Base-by-base conservation (phyloP, 2,113 vertebrate species). In the Cheirogaleus medius region DNA sequence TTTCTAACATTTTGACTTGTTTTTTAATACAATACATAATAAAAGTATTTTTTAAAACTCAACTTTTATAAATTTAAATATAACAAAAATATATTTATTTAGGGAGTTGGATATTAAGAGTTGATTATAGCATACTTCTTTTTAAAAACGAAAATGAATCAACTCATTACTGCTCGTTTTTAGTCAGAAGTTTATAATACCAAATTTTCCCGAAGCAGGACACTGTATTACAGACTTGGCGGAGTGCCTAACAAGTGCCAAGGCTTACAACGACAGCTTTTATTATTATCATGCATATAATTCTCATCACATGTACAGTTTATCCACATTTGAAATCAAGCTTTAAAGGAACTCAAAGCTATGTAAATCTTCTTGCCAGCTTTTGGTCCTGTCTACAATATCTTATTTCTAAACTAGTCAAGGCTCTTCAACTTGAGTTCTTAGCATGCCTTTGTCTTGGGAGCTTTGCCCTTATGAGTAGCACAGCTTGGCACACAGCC, bases 331-430 rank as follows among this genome's bases (percentile, higher is more conserved):
- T 56, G 25, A 78, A 94, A 73, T 29, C 8, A 54, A 95, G 47
- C 39, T 83, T 64, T 87, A 60, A 68, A 90, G 91, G 69, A 69
- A 58, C 60, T 87, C 58, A 94, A 90, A 83, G 37, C 78, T 91
- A 14, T 58, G 25, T 87, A 83, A n/a, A 85, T 91, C 13, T 88
- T 89, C 63, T 29, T 93, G 47, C 47, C 80, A 92, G 58, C 20
- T 87, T 81, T 82, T 52, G 39, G 47, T 73, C 42, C 68, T 77
- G 44, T 87, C 69, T 85, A 89, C 17, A 63, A 37, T 87, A 74
- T 92, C 89, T 97, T 83, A 83, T 92, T 97, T 96, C 82, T 90
- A 93, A 95, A 89, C 82, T 42, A 91, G 82, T 80, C 92, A 77
- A 84, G 63, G 21, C 74, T 82, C 89, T 86, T 95, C 85, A 69